A percentile compares a stretch with the other conserved stretches of the same genome.
phyloP scores from a whole-genome alignment of 1,140 invertebrate species.

The Conus ventricosus region DNA sequence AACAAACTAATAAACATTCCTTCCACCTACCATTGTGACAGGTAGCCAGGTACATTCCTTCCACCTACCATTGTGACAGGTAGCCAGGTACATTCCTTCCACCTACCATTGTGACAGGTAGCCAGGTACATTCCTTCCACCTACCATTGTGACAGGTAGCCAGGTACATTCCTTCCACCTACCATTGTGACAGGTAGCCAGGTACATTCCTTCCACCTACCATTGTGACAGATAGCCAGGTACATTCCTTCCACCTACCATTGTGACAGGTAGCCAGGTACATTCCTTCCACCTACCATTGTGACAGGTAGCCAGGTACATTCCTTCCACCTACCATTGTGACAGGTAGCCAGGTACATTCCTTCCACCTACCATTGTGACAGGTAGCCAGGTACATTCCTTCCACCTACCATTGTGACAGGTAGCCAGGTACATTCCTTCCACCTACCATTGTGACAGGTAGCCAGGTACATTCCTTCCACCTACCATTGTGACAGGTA shows the following conservation, averaged over 20 bases:
- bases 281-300: neutral
- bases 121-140: neutral
- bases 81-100: neutral
- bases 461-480: neutral
- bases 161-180: neutral
- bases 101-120: neutral
- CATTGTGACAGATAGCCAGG: neutral
- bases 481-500: neutral
- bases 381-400: neutral
- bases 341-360: neutral
- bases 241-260: neutral
- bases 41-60: neutral
- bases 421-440: neutral
- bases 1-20: neutral
- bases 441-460: neutral
- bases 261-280: neutral
- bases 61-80: neutral
- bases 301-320: neutral
- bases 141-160: neutral
- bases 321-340: conserved; percentile 1
- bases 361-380: neutral
- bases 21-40: neutral
- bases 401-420: neutral
- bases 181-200: neutral
- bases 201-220: neutral